Conservation (phyloP, 2,113 vertebrate species). For the Shinisaurus crocodilurus region DNA sequence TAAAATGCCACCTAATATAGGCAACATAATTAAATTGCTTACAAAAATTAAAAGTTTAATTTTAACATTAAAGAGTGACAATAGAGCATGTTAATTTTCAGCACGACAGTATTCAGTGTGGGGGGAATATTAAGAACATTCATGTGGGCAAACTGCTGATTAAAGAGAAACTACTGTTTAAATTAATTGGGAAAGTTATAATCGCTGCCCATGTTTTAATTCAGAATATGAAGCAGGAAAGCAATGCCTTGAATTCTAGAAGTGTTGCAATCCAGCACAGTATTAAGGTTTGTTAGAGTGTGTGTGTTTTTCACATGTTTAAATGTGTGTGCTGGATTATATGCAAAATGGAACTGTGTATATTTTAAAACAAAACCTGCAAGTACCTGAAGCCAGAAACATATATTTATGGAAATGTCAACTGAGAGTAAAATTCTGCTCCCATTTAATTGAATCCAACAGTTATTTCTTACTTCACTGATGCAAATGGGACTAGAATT, state of each 20-base stretch:
- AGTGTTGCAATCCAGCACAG: not conserved
- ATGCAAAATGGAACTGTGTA: not conserved
- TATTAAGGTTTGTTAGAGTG: not conserved
- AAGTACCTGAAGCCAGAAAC: not conserved
- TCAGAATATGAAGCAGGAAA: not conserved
- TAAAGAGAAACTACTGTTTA: constrained; percentile 26
- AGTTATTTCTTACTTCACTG: constrained; percentile 24
- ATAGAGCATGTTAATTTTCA: constrained; percentile 33
- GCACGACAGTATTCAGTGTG: not conserved
- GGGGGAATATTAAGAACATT: constrained; percentile 37
- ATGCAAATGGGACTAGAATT: constrained; percentile 7
- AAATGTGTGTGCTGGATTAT: not conserved
- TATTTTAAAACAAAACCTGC: not conserved
- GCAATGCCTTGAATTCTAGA: not conserved
- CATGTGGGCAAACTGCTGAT: constrained; percentile 47
- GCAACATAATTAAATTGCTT: constrained; percentile 51
- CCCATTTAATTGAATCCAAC: not conserved
- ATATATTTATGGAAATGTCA: constrained; percentile 6
- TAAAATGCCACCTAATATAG: constrained; percentile 46
- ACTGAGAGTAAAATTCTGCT: not conserved
- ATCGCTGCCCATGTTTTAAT: not conserved
- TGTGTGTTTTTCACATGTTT: not conserved
- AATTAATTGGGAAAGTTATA: constrained; percentile 40
- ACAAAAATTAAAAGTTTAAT: constrained; percentile 51
- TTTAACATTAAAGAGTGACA: constrained; percentile 50